These are phyloP conservation scores for Hydrolagus affinis DNA, from an alignment of 2,113 vertebrate genomes.

Conservation along the genomic window DNA sequence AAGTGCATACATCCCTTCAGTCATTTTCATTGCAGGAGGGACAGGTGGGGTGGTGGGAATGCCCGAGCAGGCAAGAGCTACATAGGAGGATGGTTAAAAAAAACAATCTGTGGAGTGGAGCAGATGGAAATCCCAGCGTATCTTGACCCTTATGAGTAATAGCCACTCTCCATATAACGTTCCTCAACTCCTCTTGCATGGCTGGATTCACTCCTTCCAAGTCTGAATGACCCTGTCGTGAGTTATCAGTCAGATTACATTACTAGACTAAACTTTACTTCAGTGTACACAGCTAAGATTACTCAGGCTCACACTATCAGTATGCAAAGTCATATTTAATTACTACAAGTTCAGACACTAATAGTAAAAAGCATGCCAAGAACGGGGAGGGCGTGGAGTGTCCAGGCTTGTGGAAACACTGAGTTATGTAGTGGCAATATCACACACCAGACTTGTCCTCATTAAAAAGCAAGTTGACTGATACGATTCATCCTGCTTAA, in stretches of 20 bases:
- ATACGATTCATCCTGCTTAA: not conserved
- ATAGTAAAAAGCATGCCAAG: not conserved
- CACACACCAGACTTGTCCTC: not conserved
- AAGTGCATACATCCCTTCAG: not conserved
- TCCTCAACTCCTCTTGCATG: not conserved
- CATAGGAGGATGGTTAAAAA: not conserved
- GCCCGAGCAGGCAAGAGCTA: not conserved
- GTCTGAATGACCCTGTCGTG: not conserved
- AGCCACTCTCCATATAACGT: too few relatives aligned
- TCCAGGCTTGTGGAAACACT: constrained; percentile 8
- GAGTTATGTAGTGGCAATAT: not conserved
- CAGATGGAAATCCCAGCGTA: not conserved
- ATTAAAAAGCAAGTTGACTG: not conserved
- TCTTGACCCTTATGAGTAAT: not conserved
- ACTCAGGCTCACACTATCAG: not conserved
- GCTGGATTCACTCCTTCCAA: too few relatives aligned
- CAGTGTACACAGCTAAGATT: not conserved
- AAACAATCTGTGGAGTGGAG: not conserved
- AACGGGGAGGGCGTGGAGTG: not conserved
- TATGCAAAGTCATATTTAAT: not conserved
- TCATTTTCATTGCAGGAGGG: not conserved
- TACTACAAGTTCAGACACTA: constrained; percentile 19
- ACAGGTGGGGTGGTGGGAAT: not conserved
- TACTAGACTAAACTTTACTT: not conserved
- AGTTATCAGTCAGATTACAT: not conserved